Evolutionary conservation across 1,140 invertebrate genomes (phyloP).

Genomic region (Drosophila sproati): DNA sequence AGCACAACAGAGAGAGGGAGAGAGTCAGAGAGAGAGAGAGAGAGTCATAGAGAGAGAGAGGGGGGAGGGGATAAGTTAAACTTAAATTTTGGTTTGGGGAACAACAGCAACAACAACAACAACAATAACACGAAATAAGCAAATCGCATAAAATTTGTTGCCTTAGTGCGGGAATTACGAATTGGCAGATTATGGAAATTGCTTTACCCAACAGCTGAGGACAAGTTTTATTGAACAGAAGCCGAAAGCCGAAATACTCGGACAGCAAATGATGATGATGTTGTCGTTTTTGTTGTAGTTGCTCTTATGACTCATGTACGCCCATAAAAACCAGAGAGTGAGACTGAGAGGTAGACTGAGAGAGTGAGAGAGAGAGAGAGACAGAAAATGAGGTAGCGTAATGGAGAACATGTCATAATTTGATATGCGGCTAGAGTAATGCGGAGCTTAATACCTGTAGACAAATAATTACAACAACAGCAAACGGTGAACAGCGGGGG

Average conservation of each 20-base stretch:
- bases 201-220: conserved; percentile 54
- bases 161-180: conserved; percentile 71
- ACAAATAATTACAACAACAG: conserved; percentile 77
- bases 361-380: background rate
- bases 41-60: conserved; percentile 1
- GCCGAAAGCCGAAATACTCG: conserved; percentile 8
- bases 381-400: background rate
- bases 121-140: no score
- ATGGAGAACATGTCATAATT: conserved; percentile 59
- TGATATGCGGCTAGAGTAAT: conserved; percentile 63
- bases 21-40: conserved; percentile 15
- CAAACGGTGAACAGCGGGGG: conserved; percentile 20
- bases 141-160: conserved; percentile 73
- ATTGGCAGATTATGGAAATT: conserved; percentile 80
- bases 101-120: no score
- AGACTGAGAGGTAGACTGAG: background rate
- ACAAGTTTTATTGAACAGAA: conserved; percentile 49
- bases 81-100: conserved; percentile 1
- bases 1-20: conserved; percentile 18
- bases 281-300: conserved; percentile 11
- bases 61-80: conserved; percentile 8
- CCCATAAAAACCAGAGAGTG: conserved; percentile 9
- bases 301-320: conserved; percentile 36
- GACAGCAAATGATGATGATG: conserved; percentile 18
- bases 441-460: conserved; percentile 73